Conservation (phyloP, 2,888 invertebrate genomes). For the Cephus runcator region DNA sequence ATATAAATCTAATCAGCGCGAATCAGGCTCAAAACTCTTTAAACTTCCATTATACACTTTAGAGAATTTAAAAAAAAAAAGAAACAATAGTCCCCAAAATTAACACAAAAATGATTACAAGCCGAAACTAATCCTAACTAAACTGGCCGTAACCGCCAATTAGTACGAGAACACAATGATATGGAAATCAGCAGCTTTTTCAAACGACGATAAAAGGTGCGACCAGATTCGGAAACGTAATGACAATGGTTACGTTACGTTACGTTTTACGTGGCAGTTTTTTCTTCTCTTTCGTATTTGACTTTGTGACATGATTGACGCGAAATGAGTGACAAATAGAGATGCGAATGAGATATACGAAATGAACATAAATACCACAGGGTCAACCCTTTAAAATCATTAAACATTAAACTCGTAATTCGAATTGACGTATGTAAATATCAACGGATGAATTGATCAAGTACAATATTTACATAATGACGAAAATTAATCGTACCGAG, state of each 20-base stretch:
- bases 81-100: neutral
- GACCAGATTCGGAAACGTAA: neutral
- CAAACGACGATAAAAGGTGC: neutral
- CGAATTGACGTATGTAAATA: neutral
- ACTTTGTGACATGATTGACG: neutral
- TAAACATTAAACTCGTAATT: neutral
- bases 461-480: conserved; percentile 4
- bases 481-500: neutral
- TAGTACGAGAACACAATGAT: conserved; percentile 2
- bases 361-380: neutral
- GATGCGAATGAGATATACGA: neutral
- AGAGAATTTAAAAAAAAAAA: neutral
- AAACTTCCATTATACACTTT: neutral
- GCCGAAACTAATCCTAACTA: neutral
- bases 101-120: conserved; percentile 5
- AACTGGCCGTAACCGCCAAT: neutral
- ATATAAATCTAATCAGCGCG: neutral
- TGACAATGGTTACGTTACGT: neutral
- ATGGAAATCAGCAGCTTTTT: neutral
- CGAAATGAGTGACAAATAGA: neutral
- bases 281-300: neutral
- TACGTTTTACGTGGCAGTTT: neutral
- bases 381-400: neutral
- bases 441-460: neutral
- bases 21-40: conserved; percentile 3